A percentile compares a stretch with the other conserved stretches of the same genome.
These are phyloP conservation scores for Clarias pachynema DNA, from an alignment of 2,797 vertebrate genomes.

Conservation along the genomic window DNA sequence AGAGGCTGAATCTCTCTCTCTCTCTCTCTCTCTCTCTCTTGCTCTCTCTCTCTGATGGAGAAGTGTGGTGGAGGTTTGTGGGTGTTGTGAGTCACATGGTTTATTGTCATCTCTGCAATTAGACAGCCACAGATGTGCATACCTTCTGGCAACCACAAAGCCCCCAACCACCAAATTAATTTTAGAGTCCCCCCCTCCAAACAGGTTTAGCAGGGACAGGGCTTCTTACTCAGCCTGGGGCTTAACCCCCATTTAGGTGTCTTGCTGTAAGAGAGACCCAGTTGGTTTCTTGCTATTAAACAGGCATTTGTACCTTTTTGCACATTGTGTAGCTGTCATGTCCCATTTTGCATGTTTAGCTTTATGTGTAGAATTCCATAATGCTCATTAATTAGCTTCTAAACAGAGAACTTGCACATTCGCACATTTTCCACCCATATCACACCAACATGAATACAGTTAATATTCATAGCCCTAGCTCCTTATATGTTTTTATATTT, in stretches of 20 bases:
- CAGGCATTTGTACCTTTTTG: conserved; percentile 20
- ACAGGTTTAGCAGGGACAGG: conserved; percentile 42
- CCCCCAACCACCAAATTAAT: conserved; percentile 67
- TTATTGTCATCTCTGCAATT: conserved; percentile 76
- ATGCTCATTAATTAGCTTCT: conserved; percentile 12
- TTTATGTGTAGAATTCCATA: conserved; percentile 9
- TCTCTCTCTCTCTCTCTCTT: conserved; percentile 15
- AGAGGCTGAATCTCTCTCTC: conserved; percentile 7
- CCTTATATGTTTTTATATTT: not conserved
- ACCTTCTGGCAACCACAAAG: conserved; percentile 69
- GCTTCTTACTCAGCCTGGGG: conserved; percentile 35
- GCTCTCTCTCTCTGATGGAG: conserved; percentile 21
- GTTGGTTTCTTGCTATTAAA: not conserved
- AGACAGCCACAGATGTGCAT: conserved; percentile 73
- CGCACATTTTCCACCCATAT: not conserved
- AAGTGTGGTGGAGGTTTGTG: conserved; percentile 37
- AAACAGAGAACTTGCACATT: not conserved
- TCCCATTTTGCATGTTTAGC: conserved; percentile 5
- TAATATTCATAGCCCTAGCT: not conserved
- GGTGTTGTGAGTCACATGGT: conserved; percentile 64
- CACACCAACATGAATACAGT: not conserved
- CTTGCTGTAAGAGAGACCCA: not conserved
- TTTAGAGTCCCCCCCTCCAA: conserved; percentile 44
- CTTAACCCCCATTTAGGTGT: conserved; percentile 30
- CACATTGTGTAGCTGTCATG: conserved; percentile 24